Evolutionary conservation across 2,888 invertebrate species (phyloP), one percentile per base, ranked within the genome.

Genomic region (Drosophila mimica): DNA sequence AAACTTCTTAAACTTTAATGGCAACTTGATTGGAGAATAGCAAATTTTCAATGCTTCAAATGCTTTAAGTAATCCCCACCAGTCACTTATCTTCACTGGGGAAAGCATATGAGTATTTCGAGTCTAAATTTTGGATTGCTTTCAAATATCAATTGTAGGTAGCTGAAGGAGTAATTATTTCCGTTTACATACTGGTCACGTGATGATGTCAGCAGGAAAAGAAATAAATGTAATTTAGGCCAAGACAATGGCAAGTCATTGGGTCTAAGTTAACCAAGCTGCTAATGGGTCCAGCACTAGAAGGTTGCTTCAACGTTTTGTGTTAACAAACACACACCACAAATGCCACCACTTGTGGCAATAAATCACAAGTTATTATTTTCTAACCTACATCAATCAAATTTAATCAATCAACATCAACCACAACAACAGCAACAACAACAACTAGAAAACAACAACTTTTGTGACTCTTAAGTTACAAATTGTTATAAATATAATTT

Each of bases 301-400:
- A 38, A 51, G 57, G 54, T 31, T 49, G 48, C 46, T 25, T 17
- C 34, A 52, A 57, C 66, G 60, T 25, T 43, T 43, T n/a, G 58
- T 56, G 30, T 51, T 68, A 76, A 68, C 69, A 79, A 53, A 68
- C n/a, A 28, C 53, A 34, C 53, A 31, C 48, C 69, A n/a, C 53
- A 56, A 74, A 62, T 79, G 80, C 70, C 62, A 15, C 38, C 57
- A 73, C 51, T 63, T 61, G 68, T 38, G 54, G 73, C 70, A 71
- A 83, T 89, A 81, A 83, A 87, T 81, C 84, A 87, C 70, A 72
- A 75, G 66, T 71, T 70, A 79, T 81, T 76, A 79, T 68, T 70
- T 56, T 63, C 63, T 51, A 53, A 67, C 66, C 74, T 54, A 70
- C 84, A 89, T 85, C 89, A 87, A 89, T 85, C 85, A 85, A 87